Evolutionary conservation across 2,797 vertebrate species (phyloP).

Genomic region (Lithobates sylvaticus): DNA sequence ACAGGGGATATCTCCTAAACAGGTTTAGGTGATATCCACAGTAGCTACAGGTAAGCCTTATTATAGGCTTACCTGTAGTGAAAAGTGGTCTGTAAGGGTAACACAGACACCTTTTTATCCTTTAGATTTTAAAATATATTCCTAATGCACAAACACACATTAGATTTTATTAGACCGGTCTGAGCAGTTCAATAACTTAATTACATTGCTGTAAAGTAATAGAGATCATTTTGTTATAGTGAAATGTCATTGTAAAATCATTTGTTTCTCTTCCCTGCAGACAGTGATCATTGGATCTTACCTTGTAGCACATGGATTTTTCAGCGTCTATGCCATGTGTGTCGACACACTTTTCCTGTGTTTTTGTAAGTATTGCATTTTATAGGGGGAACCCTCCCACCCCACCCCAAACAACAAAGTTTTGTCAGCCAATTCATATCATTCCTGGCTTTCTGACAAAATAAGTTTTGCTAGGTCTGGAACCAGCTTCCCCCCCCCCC

Average conservation of each 20-base stretch:
- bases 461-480: background rate
- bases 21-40: too few species aligned
- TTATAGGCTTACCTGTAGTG: too few species aligned
- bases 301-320: constrained; percentile 93
- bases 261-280: constrained; percentile 74
- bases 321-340: constrained; percentile 96
- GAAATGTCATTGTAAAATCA: background rate
- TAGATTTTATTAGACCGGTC: background rate
- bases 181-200: background rate
- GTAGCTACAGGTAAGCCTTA: too few species aligned
- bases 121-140: too few species aligned
- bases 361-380: constrained; percentile 90
- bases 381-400: background rate
- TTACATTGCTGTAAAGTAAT: too few species aligned
- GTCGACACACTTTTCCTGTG: constrained; percentile 97
- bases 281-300: constrained; percentile 92
- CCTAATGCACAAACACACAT: too few species aligned
- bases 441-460: too few species aligned
- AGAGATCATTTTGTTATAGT: background rate
- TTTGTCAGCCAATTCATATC: background rate
- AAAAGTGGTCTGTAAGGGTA: too few species aligned
- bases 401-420: background rate
- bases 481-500: too few species aligned
- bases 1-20: too few species aligned
- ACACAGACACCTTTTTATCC: too few species aligned